Conservation (phyloP, 2,797 vertebrate species). For the Manis crassicaudata region DNA sequence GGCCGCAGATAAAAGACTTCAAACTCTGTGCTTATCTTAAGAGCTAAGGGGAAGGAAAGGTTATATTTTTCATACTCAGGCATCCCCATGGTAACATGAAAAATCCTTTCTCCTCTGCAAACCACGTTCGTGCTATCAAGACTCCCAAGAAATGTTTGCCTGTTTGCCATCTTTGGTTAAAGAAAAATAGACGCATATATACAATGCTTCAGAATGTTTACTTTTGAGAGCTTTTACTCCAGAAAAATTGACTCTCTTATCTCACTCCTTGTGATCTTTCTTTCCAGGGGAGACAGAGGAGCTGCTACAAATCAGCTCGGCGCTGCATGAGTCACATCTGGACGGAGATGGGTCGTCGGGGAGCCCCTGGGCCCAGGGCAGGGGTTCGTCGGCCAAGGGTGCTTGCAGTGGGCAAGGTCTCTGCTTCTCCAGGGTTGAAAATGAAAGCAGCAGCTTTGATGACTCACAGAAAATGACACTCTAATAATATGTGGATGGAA, state of each 20-base stretch:
- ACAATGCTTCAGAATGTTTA: slow-evolving; percentile 22
- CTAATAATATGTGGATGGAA: neutral
- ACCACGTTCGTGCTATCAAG: neutral
- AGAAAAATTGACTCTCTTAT: slow-evolving; percentile 32
- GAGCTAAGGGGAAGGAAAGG: neutral
- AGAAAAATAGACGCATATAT: slow-evolving; percentile 23
- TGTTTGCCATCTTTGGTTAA: slow-evolving; percentile 43
- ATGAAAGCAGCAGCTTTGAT: neutral
- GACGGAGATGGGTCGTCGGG: neutral
- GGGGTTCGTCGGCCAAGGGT: neutral
- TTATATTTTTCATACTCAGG: neutral
- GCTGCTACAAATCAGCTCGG: neutral
- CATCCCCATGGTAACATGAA: slow-evolving; percentile 49
- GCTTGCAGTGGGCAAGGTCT: neutral
- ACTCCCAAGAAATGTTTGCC: neutral
- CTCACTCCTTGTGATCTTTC: neutral
- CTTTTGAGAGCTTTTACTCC: slow-evolving; percentile 50
- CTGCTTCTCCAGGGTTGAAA: fast-evolving
- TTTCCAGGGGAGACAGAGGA: neutral
- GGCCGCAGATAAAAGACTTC: neutral
- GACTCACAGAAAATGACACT: neutral
- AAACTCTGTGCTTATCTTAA: slow-evolving; percentile 15
- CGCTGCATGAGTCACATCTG: neutral
- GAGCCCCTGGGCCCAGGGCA: fast-evolving
- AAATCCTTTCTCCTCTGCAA: neutral